Base-by-base conservation (phyloP, 2,113 vertebrate genomes). In the Sakesphorus luctuosus region DNA sequence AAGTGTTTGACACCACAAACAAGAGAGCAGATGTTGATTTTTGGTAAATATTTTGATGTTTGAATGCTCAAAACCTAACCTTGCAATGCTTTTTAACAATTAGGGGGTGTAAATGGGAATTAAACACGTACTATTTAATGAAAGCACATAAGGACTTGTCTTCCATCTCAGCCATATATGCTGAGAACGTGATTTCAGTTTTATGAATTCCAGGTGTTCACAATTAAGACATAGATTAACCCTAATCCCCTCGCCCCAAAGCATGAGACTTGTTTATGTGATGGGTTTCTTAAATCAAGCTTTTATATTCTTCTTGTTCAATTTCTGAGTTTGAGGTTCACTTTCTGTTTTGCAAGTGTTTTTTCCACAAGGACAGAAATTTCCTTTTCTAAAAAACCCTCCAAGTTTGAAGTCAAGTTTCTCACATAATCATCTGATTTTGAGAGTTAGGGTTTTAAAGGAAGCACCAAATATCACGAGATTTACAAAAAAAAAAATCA, bases 341-440 rank as follows among this genome's bases (percentile, higher is more conserved):
- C 18, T 66, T 80, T 47, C 66, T 47, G 21, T 58, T 63, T 50
- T 13, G 7, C 19, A 62, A 49, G n/a, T 25, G 6, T 50, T 89
- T 63, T 31, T 72, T 67, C 12, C 36, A 61, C 49, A 80, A 66
- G 10, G 23, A 26, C 20, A 94, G n/a, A 67, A 50, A 88, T 26
- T 31, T 86, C 46, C 38, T 77, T 73, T 59, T 43, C 25, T 56
- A 88, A 77, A 84, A 91, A 18, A 1, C 1, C 2, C 17, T 59
- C 6, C 15, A 80, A 75, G 61, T 50, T 79, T 83, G 61, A 86
- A 73, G 21, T 33, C 38, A 78, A 89, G 56, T 52, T 93, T 96
- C 44, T 89, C 90, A 89, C 87, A 89, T 40, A n/a, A 81, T 46
- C 84, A 91, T 78, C 66, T 84, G 73, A 87, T 89, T 89, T 67